phyloP scores from a whole-genome alignment of 2,113 vertebrate species.

The Glaucomys volans region DNA sequence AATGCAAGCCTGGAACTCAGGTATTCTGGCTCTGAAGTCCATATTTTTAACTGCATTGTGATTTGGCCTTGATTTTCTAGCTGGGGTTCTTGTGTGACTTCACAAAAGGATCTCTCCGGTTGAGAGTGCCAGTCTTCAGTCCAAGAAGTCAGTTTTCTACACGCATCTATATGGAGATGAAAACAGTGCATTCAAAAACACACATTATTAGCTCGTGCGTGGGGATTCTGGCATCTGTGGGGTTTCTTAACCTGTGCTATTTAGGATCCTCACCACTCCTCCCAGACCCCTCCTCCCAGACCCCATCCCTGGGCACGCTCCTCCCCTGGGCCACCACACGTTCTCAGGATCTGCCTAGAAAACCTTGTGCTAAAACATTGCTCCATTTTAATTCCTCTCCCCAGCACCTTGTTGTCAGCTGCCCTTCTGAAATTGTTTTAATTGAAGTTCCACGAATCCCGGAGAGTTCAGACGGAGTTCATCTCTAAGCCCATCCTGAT shows the following conservation, averaged over 20 bases:
- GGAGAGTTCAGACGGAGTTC: constrained; percentile 88
- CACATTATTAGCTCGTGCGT: neutral
- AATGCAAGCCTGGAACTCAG: neutral
- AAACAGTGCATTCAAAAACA: neutral
- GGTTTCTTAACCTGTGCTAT: neutral
- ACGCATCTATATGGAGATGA: neutral
- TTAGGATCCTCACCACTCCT: neutral
- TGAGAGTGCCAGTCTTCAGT: neutral
- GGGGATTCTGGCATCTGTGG: neutral
- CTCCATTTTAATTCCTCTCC: constrained; percentile 87
- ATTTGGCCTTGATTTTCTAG: neutral
- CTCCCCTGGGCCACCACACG: neutral
- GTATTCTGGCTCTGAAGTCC: neutral
- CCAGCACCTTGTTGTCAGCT: constrained; percentile 85
- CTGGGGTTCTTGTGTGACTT: neutral
- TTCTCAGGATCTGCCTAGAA: constrained; percentile 45
- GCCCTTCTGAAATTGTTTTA: constrained; percentile 88
- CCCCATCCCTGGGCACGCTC: rapidly evolving
- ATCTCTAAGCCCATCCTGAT: constrained; percentile 88
- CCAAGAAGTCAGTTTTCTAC: neutral
- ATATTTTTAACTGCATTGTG: neutral
- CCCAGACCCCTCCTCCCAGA: neutral
- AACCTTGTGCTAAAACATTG: constrained; percentile 82
- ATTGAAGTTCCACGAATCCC: constrained; percentile 88
- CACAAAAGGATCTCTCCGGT: neutral